Conservation (phyloP, 1,140 invertebrate genomes). For the Leptopilina boulardi region DNA sequence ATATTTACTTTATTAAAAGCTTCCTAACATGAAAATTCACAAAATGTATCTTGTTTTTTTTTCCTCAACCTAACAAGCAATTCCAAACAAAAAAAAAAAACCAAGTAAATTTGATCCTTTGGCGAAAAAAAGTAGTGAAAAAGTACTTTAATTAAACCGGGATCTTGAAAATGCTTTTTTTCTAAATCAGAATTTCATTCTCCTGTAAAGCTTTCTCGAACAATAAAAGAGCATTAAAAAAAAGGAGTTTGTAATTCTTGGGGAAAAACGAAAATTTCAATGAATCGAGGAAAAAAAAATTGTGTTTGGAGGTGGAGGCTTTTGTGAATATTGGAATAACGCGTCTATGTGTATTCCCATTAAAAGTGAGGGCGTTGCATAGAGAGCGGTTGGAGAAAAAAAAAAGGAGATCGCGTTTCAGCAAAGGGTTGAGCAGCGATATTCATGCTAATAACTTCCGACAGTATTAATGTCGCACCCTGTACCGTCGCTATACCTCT, state of each 20-base stretch:
- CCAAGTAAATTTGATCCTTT: too few species aligned
- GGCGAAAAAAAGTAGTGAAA: too few species aligned
- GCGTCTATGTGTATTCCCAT: constrained; percentile 29
- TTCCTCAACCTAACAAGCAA: too few species aligned
- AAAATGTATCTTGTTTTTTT: background rate
- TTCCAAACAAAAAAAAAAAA: too few species aligned
- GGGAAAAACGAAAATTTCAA: background rate
- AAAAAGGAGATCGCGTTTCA: constrained; percentile 31
- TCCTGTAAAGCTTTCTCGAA: too few species aligned
- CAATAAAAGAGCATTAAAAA: too few species aligned
- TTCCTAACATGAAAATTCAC: background rate
- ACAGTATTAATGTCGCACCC: constrained; percentile 28
- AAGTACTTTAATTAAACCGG: too few species aligned
- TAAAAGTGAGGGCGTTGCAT: constrained; percentile 17
- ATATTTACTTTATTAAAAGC: background rate
- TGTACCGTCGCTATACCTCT: constrained; percentile 17
- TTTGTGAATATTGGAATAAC: constrained; percentile 20
- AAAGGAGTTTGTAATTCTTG: too few species aligned
- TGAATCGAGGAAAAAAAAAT: background rate
- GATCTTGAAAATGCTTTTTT: too few species aligned
- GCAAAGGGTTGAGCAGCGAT: constrained; percentile 23
- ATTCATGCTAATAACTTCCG: constrained; percentile 33
- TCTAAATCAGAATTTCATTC: too few species aligned
- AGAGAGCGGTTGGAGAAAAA: background rate
- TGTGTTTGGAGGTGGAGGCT: background rate